Base-by-base conservation (phyloP, 2,113 vertebrate genomes). In the Nibea albiflora region DNA sequence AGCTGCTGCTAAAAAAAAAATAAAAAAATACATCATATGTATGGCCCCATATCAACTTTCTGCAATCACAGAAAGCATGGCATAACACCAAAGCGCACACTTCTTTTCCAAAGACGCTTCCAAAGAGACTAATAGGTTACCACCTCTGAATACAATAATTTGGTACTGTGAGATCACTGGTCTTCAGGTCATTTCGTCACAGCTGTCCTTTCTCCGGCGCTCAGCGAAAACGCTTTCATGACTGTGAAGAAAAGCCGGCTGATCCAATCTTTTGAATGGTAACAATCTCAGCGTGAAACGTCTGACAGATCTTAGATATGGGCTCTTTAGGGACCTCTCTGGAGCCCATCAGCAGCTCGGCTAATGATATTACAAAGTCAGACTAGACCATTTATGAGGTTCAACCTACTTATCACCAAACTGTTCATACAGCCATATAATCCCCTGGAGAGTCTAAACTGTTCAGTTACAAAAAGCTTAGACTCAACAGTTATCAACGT, bases 281-380 rank as follows among this genome's bases (percentile, higher is more conserved):
- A 77, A n/a, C 28, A 56, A 39, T 56, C 44, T 57, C 39, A n/a
- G 52, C 16, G 53, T 66, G 57, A 67, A 78, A 64, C 67, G 28
- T 58, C 72, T 24, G 39, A 67, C 53, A 24, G 31, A 65, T 77
- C 58, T 22, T 31, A 60, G 16, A 86, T 4, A 56, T n/a, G 3
- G 6, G 56, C 61, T 74, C 82, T 74, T 66, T 11, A 53, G 61
- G 73, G 82, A 80, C 35, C 64, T 72, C 26, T 76, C 16, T n/a
- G 39, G 49, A 83, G 68, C 54, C 73, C 67, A 63, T 81, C 64
- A 66, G 64, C 64, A 66, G 64, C 49, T 56, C 1, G 0, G 57
- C 60, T 84, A 87, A 88, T 83, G 44, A 84, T 60, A 72, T 73
- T 47, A 81, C 50, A 81, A 73, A 77, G 62, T 52, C 64, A 53